Evolutionary conservation across 2,113 vertebrate genomes (phyloP), one percentile per base, ranked within the genome.

Genomic region (Xenus cinereus): DNA sequence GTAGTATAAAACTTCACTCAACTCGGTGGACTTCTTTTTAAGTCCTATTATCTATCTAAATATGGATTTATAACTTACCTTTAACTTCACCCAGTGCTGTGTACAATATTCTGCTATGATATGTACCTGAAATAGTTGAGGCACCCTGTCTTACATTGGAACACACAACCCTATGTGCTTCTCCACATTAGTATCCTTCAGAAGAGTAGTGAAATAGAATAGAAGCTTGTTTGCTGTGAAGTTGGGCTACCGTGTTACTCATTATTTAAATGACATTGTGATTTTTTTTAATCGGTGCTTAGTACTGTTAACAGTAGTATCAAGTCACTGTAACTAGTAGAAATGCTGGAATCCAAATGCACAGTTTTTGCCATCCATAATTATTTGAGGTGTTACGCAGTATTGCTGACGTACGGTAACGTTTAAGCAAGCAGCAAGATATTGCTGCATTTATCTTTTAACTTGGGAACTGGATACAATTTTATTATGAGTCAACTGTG

Each of bases 141-240:
- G 8, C 10, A 28, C 24, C 2, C 1, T 64, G 28, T 76, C 22
- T 37, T 50, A 0, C 17, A 14, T 20, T 56, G 32, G 27, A 66
- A 16, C 1, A 2, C 4, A 3, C 14, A 66, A 4, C 21, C 5
- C 6, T 28, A 1, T 54, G 39, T 62, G 30, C 23, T 3, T 45
- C n/a, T 66, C 35, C 4, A 0, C 5, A 0, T 48, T 45, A 20
- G 10, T 23, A 4, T 26, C 57, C n/a, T 39, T 45, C 37, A n/a
- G 46, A 66, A 54, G 68, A 86, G 23, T 2, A 33, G 17, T 39
- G 28, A 43, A 81, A 46, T 4, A 5, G 35, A 48, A 19, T 0
- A 33, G 54, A 59, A 77, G 22, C 41, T 71, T 50, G 21, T 39
- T 72, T 74, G 19, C 23, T n/a, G 41, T 1, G 0, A 60, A 46